Evolutionary conservation across 2,888 invertebrate species (phyloP).

Genomic region (Acleris sparsana): DNA sequence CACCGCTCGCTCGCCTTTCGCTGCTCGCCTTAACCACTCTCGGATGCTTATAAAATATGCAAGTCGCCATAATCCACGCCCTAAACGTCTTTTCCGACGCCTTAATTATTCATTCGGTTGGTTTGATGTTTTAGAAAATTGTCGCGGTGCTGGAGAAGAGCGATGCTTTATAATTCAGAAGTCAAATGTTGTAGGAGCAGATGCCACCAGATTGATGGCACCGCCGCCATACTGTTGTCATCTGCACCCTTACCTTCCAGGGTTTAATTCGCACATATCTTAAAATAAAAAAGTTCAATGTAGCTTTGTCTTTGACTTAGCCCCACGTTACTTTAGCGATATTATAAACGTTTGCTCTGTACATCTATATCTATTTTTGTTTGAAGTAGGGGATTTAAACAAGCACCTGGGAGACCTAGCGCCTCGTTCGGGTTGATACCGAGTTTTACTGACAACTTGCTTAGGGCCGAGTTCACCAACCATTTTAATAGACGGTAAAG

Average conservation of each 20-base stretch:
- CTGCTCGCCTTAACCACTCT: constrained; percentile 65
- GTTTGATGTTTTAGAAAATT: constrained; percentile 83
- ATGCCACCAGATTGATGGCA: constrained; percentile 54
- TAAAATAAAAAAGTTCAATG: no score
- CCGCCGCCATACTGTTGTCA: constrained; percentile 18
- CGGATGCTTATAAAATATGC: constrained; percentile 80
- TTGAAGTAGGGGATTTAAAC: no score
- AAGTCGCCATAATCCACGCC: constrained; percentile 80
- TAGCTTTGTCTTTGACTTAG: background rate
- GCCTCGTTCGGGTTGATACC: no score
- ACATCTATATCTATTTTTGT: no score
- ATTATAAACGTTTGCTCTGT: no score
- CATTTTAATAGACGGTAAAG: no score
- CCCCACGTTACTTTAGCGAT: background rate
- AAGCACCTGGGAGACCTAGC: no score
- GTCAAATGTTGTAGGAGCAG: constrained; percentile 62
- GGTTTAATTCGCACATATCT: background rate
- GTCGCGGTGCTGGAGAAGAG: constrained; percentile 74
- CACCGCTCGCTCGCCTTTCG: constrained; percentile 51
- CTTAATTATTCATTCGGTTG: constrained; percentile 81
- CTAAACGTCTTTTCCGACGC: constrained; percentile 78
- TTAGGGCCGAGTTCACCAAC: no score
- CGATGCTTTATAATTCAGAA: constrained; percentile 73
- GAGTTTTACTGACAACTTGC: no score
- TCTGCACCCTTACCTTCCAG: background rate